phyloP scores from a whole-genome alignment of 2,888 invertebrate species.

The Celastrina argiolus region DNA sequence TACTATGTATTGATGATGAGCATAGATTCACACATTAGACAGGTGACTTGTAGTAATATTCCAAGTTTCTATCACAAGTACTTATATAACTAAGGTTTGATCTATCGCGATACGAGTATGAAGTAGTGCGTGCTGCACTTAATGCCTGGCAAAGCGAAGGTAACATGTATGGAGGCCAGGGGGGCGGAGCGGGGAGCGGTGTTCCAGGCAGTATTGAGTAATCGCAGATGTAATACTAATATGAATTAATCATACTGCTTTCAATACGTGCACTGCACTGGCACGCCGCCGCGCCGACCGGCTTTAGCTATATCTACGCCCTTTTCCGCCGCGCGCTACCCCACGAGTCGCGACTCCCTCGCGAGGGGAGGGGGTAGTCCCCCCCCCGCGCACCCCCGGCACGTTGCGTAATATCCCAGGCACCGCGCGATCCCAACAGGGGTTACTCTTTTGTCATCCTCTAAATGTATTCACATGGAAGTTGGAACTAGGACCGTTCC shows the following conservation, averaged over 20 bases:
- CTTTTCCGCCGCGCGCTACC: conserved; percentile 29
- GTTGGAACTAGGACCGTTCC: conserved; percentile 33
- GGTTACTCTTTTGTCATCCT: conserved; percentile 36
- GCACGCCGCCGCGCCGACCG: conserved; percentile 25
- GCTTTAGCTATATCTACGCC: conserved; percentile 30
- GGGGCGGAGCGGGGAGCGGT: conserved; percentile 27
- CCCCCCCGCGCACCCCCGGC: conserved; percentile 18
- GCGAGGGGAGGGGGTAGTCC: conserved; percentile 5
- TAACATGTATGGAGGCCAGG: conserved; percentile 30
- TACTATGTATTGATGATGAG: no score
- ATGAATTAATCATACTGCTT: no score
- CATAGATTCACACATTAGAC: no score
- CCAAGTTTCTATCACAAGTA: not conserved
- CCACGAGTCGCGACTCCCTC: conserved; percentile 24
- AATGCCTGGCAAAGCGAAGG: conserved; percentile 23
- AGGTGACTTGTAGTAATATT: not conserved
- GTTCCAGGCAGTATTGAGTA: conserved; percentile 33
- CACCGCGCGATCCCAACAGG: conserved; percentile 34
- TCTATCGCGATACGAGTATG: not conserved
- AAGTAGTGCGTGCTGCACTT: conserved; percentile 17
- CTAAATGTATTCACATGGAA: conserved; percentile 33
- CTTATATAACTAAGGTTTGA: not conserved
- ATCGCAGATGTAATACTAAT: conserved; percentile 33
- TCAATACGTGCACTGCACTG: conserved; percentile 25
- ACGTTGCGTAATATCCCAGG: conserved; percentile 36